phyloP scores from a whole-genome alignment of 2,113 vertebrate species.

The Perognathus longimembris region DNA sequence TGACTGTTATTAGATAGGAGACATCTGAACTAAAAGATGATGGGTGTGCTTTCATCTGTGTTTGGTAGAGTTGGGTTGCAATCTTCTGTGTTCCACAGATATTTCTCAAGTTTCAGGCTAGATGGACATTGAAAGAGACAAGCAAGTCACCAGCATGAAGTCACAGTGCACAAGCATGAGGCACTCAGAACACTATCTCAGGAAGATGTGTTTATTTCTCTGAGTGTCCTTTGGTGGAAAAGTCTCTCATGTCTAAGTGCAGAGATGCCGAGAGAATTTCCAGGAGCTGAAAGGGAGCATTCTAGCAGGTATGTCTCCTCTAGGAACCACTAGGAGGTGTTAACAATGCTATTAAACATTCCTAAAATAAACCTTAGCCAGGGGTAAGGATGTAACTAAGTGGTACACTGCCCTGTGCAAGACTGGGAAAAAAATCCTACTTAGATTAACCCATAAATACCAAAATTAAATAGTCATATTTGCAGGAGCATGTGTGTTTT shows the following conservation, averaged over 20 bases:
- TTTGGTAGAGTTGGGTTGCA: neutral
- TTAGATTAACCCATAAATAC: slow-evolving; percentile 72
- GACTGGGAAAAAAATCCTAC: neutral
- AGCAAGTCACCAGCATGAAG: neutral
- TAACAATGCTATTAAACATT: slow-evolving; percentile 80
- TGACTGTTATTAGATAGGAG: neutral
- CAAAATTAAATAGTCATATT: slow-evolving; percentile 76
- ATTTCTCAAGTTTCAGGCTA: neutral
- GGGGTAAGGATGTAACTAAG: too few species aligned
- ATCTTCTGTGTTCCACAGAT: neutral
- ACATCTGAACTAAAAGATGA: neutral
- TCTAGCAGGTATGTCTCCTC: slow-evolving; percentile 2
- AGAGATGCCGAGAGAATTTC: neutral
- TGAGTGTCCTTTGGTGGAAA: neutral
- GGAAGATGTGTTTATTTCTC: neutral
- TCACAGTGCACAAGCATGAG: neutral
- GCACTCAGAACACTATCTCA: neutral
- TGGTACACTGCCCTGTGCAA: neutral
- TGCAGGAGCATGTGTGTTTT: slow-evolving; percentile 55
- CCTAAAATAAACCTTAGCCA: slow-evolving; percentile 76
- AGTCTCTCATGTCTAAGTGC: too few species aligned
- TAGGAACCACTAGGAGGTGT: slow-evolving; percentile 30
- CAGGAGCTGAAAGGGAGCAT: slow-evolving; percentile 73
- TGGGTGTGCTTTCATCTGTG: neutral
- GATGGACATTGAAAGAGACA: neutral